phyloP scores from a whole-genome alignment of 1,140 invertebrate species.

The Linepithema humile region DNA sequence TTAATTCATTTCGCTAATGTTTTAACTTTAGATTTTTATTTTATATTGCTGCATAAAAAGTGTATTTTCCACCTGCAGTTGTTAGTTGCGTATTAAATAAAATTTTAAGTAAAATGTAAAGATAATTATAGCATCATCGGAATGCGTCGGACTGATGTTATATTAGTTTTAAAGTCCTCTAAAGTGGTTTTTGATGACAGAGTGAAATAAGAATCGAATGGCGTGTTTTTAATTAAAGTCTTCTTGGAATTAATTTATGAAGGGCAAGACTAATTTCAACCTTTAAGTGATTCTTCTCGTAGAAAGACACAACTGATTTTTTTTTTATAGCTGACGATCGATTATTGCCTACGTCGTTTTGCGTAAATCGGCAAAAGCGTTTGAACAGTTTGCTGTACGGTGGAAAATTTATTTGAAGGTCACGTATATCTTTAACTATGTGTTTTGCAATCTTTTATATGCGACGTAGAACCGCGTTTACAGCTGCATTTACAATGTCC shows the following conservation, averaged over 20 bases:
- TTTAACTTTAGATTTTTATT: neutral
- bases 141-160: no score
- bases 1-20: neutral
- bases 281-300: neutral
- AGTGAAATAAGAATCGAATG: no score
- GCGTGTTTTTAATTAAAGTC: no score
- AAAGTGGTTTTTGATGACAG: no score
- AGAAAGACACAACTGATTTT: neutral
- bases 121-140: neutral
- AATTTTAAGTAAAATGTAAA: neutral
- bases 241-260: no score
- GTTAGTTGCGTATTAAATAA: neutral
- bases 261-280: no score
- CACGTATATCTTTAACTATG: neutral
- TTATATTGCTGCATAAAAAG: neutral
- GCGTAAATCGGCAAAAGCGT: neutral
- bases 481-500: neutral
- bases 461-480: neutral
- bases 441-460: constrained; percentile 21
- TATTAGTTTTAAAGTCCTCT: no score
- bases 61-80: neutral
- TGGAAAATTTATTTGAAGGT: constrained; percentile 32
- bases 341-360: constrained; percentile 2
- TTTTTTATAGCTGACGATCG: neutral
- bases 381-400: neutral